phyloP scores from a whole-genome alignment of 2,113 vertebrate genomes.

The Cavia aperea region DNA sequence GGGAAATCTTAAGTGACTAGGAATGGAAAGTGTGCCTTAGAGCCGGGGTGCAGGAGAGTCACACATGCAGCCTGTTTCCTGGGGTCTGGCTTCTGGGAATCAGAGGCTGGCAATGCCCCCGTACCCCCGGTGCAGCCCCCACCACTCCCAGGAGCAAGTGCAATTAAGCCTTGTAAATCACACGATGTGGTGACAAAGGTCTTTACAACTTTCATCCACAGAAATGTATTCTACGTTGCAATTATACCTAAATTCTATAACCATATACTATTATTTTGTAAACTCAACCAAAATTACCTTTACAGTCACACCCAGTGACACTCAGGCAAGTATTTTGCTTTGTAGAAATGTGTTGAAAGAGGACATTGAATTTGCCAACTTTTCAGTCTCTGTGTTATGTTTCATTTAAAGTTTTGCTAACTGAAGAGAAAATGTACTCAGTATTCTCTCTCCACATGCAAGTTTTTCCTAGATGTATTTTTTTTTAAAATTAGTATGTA shows the following conservation, averaged over 20 bases:
- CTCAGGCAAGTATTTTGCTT: background rate
- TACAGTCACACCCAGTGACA: background rate
- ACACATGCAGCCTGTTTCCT: background rate
- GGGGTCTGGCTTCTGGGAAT: background rate
- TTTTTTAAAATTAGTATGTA: background rate
- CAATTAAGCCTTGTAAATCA: background rate
- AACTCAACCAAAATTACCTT: conserved; percentile 28
- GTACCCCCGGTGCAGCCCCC: background rate
- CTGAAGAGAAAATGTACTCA: background rate
- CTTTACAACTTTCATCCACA: background rate
- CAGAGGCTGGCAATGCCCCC: background rate
- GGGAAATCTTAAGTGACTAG: conserved; percentile 41
- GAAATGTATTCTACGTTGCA: background rate
- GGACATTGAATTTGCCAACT: background rate
- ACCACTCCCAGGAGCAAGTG: background rate
- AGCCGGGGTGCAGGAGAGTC: conserved; percentile 40
- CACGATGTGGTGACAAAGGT: background rate
- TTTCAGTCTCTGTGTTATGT: background rate
- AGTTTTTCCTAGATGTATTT: background rate
- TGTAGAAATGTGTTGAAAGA: background rate
- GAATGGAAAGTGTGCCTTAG: conserved; percentile 34
- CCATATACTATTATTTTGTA: background rate
- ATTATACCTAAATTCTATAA: conserved; percentile 23
- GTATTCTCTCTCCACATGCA: background rate
- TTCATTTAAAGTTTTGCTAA: conserved; percentile 39